Conservation (phyloP, 2,888 invertebrate species). For the Brenthis ino region DNA sequence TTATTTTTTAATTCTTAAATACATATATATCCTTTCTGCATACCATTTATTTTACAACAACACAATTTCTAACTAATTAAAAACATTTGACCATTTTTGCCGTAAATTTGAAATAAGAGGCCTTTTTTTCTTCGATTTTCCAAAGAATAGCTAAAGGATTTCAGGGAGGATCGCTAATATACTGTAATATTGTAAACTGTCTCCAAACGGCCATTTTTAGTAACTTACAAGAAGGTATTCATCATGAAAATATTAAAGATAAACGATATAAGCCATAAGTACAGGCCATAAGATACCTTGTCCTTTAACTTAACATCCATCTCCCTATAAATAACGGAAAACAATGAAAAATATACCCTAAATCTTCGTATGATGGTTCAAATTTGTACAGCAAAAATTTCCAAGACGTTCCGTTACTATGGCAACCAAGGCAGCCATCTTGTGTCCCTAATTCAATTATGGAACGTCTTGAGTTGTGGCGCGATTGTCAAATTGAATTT, state of each 20-base stretch:
- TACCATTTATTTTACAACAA: too few relatives aligned
- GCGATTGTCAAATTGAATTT: conserved; percentile 66
- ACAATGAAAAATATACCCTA: conserved; percentile 40
- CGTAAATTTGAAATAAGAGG: too few relatives aligned
- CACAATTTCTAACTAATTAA: too few relatives aligned
- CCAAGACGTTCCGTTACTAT: conserved; percentile 62
- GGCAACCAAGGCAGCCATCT: conserved; percentile 72
- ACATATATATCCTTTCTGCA: too few relatives aligned
- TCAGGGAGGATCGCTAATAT: too few relatives aligned
- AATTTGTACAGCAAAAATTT: conserved; percentile 41
- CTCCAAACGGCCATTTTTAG: not conserved
- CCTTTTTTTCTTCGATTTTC: too few relatives aligned
- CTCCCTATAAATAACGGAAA: not conserved
- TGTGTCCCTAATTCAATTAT: conserved; percentile 62
- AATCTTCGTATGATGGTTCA: conserved; percentile 41
- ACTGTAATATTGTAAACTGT: not conserved
- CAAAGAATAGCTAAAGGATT: too few relatives aligned
- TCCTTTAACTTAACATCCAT: not conserved
- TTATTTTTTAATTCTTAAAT: too few relatives aligned
- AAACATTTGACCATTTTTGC: too few relatives aligned
- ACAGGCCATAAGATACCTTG: not conserved
- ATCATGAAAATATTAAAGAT: not conserved
- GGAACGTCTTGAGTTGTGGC: conserved; percentile 76
- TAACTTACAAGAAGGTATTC: not conserved
- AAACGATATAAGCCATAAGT: conserved; percentile 11